Evolutionary conservation across 2,113 vertebrate species (phyloP), one percentile per base, ranked within the genome.

Genomic region (Anolis carolinensis): DNA sequence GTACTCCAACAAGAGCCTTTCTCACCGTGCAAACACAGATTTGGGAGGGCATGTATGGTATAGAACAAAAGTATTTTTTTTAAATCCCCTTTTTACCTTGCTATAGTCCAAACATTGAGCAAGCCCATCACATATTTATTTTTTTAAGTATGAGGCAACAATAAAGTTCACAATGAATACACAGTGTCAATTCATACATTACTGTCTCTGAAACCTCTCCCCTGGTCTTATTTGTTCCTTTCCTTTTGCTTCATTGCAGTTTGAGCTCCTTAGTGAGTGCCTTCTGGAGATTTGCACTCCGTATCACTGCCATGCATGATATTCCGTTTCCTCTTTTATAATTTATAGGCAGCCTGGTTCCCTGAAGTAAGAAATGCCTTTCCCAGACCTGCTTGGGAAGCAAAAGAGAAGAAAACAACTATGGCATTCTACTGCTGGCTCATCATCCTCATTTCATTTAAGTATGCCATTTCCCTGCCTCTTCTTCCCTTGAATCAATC

Each of bases 291-390:
- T 11, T 30, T 7, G 72, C 0, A n/a, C 5, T 16, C 34, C 7
- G 1, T 63, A 62, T 8, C 71, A 4, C 71, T 16, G 0, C n/a
- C 3, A 70, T 65, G 72, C 34, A 74, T 68, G 21, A 79, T 83
- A 89, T 44, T 89, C 65, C 81, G 48, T 87, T 87, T 70, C 90
- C 48, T 90, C 44, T 90, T 91, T 65, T 71, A 91, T 92, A 91
- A 93, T 93, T 90, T 88, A 91, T 81, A 74, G 70, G 32, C 72
- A 87, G 44, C 34, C 23, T 86, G 67, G 74, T 89, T 81, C 80
- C 85, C 83, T 79, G 63, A 81, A 91, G 88, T 89, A 44, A 70
- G 86, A 79, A 83, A 91, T 86, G 86, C 89, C 90, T 92, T 89
- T 74, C 79, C 86, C 88, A 79, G 84, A 52, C 68, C 85, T 83